phyloP scores from a whole-genome alignment of 92 coral and sea anemone species.

The Umimayanthus chanpuru region DNA sequence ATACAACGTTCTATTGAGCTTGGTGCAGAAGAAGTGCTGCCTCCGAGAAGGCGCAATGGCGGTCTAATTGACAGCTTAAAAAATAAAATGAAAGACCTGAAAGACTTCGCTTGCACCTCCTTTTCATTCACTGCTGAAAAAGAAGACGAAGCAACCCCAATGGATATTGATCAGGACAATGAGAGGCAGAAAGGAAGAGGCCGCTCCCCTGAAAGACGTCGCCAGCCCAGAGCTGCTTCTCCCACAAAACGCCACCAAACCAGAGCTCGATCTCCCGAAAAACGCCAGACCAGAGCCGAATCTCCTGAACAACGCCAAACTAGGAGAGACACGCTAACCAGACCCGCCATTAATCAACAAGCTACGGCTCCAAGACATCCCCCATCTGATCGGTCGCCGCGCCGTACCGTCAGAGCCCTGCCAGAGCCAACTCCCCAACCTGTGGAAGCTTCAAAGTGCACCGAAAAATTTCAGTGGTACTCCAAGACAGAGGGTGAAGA shows the following conservation, averaged over 20 bases:
- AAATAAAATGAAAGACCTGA: background rate
- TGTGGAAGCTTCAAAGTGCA: constrained; percentile 27
- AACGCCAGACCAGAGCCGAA: background rate
- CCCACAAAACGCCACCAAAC: background rate
- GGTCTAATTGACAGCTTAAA: background rate
- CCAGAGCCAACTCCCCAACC: background rate
- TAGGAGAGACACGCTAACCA: background rate
- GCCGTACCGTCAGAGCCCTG: background rate
- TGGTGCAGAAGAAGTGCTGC: constrained; percentile 37
- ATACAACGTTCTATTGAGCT: background rate
- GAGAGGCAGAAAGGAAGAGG: background rate
- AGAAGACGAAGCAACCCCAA: constrained; percentile 6
- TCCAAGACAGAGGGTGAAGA: constrained; percentile 17
- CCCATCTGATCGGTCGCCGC: background rate
- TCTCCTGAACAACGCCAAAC: background rate
- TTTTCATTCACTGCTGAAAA: too few species aligned
- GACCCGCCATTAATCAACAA: background rate
- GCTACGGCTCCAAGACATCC: background rate
- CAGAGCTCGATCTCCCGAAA: background rate
- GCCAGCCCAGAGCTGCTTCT: background rate
- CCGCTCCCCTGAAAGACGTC: background rate
- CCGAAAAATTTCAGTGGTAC: constrained; percentile 41
- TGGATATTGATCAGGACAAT: constrained; percentile 1
- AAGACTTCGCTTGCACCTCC: background rate
- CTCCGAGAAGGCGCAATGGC: background rate